A percentile compares a stretch with the other conserved stretches of the same genome.
These are phyloP conservation scores for Griposia aprilina DNA, from an alignment of 2,888 invertebrate genomes.

Conservation along the genomic window DNA sequence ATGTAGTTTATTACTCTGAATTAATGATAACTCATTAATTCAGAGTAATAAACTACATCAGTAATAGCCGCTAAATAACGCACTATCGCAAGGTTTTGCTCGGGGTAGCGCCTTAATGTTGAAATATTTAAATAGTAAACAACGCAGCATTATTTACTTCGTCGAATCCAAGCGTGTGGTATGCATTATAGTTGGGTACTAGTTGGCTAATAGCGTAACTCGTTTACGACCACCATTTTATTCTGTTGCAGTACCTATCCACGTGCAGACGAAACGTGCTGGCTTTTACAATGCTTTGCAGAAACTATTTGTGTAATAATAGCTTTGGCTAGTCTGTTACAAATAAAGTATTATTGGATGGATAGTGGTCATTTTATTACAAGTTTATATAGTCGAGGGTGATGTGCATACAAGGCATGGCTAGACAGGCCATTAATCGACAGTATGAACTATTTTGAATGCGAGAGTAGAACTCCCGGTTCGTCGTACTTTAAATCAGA, in stretches of 20 bases:
- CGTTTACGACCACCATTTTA: slow-evolving; percentile 28
- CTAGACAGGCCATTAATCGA: too few relatives aligned
- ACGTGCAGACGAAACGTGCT: slow-evolving; percentile 37
- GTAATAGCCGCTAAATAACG: too few relatives aligned
- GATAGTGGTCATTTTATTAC: not conserved
- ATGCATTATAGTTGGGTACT: slow-evolving; percentile 4
- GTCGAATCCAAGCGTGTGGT: slow-evolving; percentile 10
- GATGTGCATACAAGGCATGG: not conserved
- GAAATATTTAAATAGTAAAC: slow-evolving; percentile 37
- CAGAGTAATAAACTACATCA: too few relatives aligned
- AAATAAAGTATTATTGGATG: not conserved
- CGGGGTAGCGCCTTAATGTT: too few relatives aligned
- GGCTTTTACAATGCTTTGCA: slow-evolving; percentile 15
- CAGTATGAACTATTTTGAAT: too few relatives aligned
- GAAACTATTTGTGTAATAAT: slow-evolving; percentile 11
- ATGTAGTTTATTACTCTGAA: too few relatives aligned
- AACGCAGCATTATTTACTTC: slow-evolving; percentile 13
- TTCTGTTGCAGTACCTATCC: slow-evolving; percentile 6
- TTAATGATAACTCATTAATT: too few relatives aligned
- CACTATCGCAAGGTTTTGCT: too few relatives aligned
- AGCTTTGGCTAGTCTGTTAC: slow-evolving; percentile 1
- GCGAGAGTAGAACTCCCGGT: too few relatives aligned
- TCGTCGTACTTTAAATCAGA: too few relatives aligned
- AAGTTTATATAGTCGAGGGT: not conserved
- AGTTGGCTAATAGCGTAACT: slow-evolving; percentile 11